Conservation (phyloP, 2,888 invertebrate genomes). For the Myopa tessellatipennis region DNA sequence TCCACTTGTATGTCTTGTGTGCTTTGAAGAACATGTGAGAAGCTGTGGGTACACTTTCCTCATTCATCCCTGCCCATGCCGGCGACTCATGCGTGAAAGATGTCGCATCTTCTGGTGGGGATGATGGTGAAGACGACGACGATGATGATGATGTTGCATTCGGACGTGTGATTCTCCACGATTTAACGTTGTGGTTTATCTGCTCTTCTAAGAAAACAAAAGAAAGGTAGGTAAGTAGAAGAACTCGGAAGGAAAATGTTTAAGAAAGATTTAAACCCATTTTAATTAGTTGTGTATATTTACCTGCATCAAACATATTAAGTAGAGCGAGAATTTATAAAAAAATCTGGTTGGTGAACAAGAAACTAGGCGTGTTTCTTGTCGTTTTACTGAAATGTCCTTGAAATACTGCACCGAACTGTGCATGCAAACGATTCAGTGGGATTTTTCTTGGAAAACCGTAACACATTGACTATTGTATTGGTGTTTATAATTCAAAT, state of each 20-base stretch:
- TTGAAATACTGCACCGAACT: neutral
- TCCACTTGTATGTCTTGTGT: neutral
- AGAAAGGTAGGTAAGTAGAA: constrained; percentile 9
- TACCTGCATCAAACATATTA: too few species aligned
- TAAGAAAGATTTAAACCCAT: too few species aligned
- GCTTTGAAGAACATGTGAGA: constrained; percentile 4
- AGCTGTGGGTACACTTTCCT: neutral
- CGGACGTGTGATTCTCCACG: constrained; percentile 17
- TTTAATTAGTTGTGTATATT: too few species aligned
- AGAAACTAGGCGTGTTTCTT: constrained; percentile 5
- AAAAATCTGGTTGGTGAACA: too few species aligned
- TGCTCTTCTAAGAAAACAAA: neutral
- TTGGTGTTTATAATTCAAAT: too few species aligned
- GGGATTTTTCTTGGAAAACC: too few species aligned
- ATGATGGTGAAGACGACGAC: neutral
- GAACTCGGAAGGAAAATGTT: too few species aligned
- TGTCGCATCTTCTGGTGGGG: neutral
- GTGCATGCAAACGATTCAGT: neutral
- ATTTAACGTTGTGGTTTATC: neutral
- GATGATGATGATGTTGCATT: constrained; percentile 15
- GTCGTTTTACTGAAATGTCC: neutral
- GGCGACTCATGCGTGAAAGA: neutral
- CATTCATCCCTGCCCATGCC: neutral
- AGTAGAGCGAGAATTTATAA: too few species aligned
- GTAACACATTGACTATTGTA: too few species aligned